Percentiles rank a stretch among this genome's conserved stretches.
These are phyloP conservation scores for Latrodectus elegans DNA, from an alignment of 2,888 invertebrate species.

Conservation along the genomic window DNA sequence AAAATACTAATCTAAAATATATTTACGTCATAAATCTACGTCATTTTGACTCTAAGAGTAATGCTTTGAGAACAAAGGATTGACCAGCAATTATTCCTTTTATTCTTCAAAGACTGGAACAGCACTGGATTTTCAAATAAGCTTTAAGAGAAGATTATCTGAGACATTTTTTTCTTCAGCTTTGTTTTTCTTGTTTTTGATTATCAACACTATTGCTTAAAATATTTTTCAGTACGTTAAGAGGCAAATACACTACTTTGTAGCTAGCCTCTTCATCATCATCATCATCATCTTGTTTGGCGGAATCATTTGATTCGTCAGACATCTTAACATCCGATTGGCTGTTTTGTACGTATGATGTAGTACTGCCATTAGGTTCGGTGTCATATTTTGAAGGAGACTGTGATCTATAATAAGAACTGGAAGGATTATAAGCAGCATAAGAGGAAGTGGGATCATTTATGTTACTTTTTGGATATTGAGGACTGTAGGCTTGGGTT, in stretches of 20 bases:
- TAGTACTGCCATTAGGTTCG: background rate
- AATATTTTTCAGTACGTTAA: conserved; percentile 59
- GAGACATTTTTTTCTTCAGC: conserved; percentile 7
- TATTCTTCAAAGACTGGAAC: no score
- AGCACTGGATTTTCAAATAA: no score
- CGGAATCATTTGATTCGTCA: conserved; percentile 2
- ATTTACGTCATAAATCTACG: no score
- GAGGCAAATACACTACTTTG: conserved; percentile 63
- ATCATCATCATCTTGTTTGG: conserved; percentile 5
- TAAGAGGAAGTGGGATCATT: conserved; percentile 14
- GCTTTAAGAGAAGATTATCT: no score
- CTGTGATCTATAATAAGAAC: conserved; percentile 1
- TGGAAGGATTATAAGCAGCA: conserved; percentile 8
- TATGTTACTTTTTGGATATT: conserved; percentile 2
- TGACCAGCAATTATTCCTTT: no score
- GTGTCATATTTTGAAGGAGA: background rate
- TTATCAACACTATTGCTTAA: conserved; percentile 48
- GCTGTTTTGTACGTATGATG: conserved; percentile 15
- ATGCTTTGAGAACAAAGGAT: no score
- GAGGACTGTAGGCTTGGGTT: background rate
- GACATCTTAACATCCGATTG: background rate
- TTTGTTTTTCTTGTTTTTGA: conserved; percentile 26
- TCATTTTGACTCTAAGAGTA: no score
- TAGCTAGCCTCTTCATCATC: conserved; percentile 55
- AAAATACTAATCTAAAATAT: no score